Conservation (phyloP, 2,888 invertebrate genomes). For the Adelognathus sp. region DNA sequence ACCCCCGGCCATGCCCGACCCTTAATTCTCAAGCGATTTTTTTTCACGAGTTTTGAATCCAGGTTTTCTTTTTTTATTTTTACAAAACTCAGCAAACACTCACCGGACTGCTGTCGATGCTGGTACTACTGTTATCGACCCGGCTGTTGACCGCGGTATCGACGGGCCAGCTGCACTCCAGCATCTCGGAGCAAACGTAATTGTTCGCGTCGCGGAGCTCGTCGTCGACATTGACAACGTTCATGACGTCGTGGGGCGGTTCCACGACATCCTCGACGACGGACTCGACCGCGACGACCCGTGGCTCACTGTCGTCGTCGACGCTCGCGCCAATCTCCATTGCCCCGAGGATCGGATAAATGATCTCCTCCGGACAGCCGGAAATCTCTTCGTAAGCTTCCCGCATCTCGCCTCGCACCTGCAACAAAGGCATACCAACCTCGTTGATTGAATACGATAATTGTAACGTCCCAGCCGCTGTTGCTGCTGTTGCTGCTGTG, state of each 20-base stretch:
- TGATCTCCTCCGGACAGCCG: conserved; percentile 78
- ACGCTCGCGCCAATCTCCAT: conserved; percentile 75
- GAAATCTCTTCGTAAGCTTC: conserved; percentile 79
- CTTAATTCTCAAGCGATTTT: too few species aligned
- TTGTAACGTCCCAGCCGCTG: not conserved
- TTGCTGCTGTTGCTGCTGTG: not conserved
- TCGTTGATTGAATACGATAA: conserved; percentile 14
- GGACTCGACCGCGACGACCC: conserved; percentile 61
- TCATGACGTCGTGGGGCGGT: conserved; percentile 70
- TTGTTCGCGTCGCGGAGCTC: conserved; percentile 90
- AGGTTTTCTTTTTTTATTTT: not conserved
- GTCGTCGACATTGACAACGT: conserved; percentile 82
- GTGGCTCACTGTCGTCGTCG: conserved; percentile 69
- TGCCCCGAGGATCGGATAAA: conserved; percentile 78
- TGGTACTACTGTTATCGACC: conserved; percentile 69
- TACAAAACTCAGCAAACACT: conserved; percentile 37
- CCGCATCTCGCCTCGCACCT: conserved; percentile 79
- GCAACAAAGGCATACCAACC: conserved; percentile 15
- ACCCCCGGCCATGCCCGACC: too few species aligned
- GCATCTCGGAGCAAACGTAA: conserved; percentile 84
- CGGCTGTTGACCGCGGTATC: conserved; percentile 74
- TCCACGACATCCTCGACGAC: conserved; percentile 56
- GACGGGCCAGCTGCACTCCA: conserved; percentile 78
- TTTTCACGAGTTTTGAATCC: not conserved
- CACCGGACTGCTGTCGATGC: conserved; percentile 58